phyloP scores from a whole-genome alignment of 1,140 invertebrate species.

The Acyrthosiphon pisum region DNA sequence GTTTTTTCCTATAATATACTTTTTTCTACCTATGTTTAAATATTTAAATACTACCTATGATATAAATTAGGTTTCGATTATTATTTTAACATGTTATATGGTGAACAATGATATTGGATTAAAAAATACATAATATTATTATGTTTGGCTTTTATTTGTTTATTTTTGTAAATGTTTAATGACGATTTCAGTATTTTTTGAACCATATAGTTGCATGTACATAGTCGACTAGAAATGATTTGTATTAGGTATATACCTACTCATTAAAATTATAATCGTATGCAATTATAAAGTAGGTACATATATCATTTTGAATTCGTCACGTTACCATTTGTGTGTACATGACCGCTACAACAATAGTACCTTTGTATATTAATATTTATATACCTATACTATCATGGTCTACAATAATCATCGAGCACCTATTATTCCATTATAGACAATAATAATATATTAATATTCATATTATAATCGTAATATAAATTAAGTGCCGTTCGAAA shows the following conservation, averaged over 20 bases:
- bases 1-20: background rate
- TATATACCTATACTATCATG: too few species aligned
- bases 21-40: background rate
- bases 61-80: background rate
- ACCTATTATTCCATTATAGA: too few species aligned
- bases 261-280: background rate
- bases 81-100: background rate
- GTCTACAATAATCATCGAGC: too few species aligned
- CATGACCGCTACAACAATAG: too few species aligned
- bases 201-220: background rate
- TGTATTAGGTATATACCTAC: background rate
- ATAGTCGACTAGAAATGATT: too few species aligned
- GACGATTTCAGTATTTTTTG: background rate
- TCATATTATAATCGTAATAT: too few species aligned
- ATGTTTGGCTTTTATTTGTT: background rate
- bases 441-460: too few species aligned
- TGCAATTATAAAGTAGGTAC: background rate
- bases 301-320: background rate
- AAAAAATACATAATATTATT: background rate
- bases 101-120: background rate
- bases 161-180: background rate
- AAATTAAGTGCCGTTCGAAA: too few species aligned
- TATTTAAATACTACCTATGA: background rate
- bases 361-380: too few species aligned
- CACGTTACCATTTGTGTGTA: background rate